Conservation (phyloP, 2,888 invertebrate species). For the Omphaloscelis lunosa region DNA sequence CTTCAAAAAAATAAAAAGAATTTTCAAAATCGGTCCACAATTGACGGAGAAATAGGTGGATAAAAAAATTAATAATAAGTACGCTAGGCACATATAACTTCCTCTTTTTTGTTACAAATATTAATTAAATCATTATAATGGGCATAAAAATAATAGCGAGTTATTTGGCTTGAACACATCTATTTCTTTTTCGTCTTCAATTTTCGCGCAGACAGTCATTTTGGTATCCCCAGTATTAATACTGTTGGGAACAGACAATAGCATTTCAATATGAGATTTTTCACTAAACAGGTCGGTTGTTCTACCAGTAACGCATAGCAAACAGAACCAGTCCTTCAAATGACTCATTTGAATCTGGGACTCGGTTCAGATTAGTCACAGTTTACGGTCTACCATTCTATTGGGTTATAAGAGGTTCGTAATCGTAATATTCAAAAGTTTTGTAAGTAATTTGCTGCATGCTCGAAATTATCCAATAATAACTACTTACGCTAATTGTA, state of each 20-base stretch:
- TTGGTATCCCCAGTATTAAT: background rate
- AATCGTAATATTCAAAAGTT: background rate
- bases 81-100: too few relatives aligned
- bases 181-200: background rate
- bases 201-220: too few relatives aligned
- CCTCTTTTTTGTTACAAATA: too few relatives aligned
- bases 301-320: background rate
- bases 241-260: background rate
- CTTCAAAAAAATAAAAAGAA: too few relatives aligned
- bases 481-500: too few relatives aligned
- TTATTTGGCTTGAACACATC: background rate
- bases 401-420: background rate
- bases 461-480: too few relatives aligned
- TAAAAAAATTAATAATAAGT: too few relatives aligned
- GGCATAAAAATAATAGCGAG: background rate
- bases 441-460: background rate
- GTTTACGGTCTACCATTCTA: background rate
- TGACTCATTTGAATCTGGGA: slow-evolving; percentile 28
- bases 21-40: too few relatives aligned
- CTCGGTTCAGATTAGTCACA: slow-evolving; percentile 20
- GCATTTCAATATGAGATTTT: background rate
- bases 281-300: background rate
- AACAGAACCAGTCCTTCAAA: slow-evolving; percentile 16
- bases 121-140: too few relatives aligned
- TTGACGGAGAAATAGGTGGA: too few relatives aligned